phyloP scores from a whole-genome alignment of 2,113 vertebrate species.

The Pomatorhinus ruficollis region DNA sequence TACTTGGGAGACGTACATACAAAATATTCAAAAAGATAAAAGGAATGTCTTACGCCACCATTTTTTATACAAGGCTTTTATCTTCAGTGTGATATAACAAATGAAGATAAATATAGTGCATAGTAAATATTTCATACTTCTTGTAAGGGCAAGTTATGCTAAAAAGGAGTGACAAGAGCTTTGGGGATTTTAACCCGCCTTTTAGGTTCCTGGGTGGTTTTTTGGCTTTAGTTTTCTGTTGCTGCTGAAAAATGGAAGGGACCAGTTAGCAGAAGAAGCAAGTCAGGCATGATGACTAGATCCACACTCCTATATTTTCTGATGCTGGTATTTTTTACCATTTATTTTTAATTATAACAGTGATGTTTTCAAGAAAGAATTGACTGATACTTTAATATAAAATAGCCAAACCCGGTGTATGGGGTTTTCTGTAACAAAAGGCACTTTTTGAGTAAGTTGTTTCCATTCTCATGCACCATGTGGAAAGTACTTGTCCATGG shows the following conservation, averaged over 20 bases:
- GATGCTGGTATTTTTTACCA: neutral
- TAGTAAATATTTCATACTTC: conserved; percentile 49
- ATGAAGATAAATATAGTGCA: conserved; percentile 46
- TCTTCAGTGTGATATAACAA: conserved; percentile 20
- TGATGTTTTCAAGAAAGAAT: neutral
- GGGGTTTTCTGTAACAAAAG: neutral
- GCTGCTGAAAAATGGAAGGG: neutral
- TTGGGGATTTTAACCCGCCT: conserved; percentile 30
- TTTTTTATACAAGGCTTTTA: conserved; percentile 42
- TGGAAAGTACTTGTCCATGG: conserved; percentile 59
- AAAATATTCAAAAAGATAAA: conserved; percentile 29
- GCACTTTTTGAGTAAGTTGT: neutral
- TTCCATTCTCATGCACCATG: accelerated
- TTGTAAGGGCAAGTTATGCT: conserved; percentile 14
- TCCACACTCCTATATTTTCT: neutral
- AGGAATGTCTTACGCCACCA: neutral
- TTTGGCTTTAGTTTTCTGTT: neutral
- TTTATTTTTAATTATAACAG: neutral
- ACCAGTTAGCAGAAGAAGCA: neutral
- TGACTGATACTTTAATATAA: neutral
- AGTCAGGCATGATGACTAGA: neutral
- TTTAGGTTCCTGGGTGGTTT: neutral
- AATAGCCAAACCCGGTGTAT: neutral
- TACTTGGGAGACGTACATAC: neutral
- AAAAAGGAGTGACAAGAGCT: conserved; percentile 39